phyloP scores from a whole-genome alignment of 2,888 invertebrate species.

The Drosophila ezoana region DNA sequence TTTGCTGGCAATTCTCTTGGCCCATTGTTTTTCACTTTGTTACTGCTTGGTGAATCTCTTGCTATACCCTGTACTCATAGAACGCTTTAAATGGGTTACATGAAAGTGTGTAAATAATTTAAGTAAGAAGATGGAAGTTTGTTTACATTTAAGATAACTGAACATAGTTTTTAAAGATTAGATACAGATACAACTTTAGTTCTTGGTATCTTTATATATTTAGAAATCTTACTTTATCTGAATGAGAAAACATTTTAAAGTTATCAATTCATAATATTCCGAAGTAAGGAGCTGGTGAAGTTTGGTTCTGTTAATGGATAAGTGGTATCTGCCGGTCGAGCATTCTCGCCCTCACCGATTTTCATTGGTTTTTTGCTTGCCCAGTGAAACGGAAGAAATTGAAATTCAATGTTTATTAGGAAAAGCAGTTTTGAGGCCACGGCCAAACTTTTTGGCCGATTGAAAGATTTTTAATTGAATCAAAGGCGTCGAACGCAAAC shows the following conservation, averaged over 20 bases:
- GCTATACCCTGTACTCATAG: neutral
- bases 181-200: neutral
- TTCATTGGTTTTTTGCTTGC: constrained; percentile 21
- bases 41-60: constrained; percentile 7
- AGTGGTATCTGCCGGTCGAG: constrained; percentile 10
- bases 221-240: no score
- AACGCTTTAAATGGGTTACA: neutral
- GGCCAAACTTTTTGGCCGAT: constrained; percentile 33
- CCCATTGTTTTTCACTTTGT: constrained; percentile 44
- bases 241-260: neutral
- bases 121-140: neutral
- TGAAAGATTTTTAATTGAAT: constrained; percentile 42
- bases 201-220: neutral
- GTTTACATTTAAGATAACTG: neutral
- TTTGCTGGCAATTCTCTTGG: constrained; percentile 43
- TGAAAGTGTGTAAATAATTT: no score
- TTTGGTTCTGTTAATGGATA: neutral
- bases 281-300: no score
- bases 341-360: neutral
- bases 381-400: constrained; percentile 50
- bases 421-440: constrained; percentile 45
- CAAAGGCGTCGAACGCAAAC: constrained; percentile 19
- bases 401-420: constrained; percentile 49
- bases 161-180: neutral
- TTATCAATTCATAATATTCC: no score